Evolutionary conservation across 37 sponge, comb jelly and placozoan genomes (phyloP).

Genomic region (Tethya wilhelma): DNA sequence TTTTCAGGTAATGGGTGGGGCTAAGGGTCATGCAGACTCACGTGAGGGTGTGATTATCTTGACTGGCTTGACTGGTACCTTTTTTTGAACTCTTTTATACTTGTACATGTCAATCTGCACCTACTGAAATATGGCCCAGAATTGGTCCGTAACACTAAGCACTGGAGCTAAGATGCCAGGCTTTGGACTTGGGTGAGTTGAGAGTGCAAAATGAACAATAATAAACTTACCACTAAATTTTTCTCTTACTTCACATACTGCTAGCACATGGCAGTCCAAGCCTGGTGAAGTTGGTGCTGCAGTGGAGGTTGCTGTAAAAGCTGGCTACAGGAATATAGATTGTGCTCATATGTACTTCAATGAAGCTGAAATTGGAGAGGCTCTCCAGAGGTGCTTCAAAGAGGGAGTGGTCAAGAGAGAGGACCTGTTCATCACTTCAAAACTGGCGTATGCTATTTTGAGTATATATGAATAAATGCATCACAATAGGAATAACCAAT

Average conservation of each 20-base stretch:
- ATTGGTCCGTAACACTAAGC: conserved; percentile 65
- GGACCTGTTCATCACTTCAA: conserved; percentile 88
- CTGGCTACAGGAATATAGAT: conserved; percentile 88
- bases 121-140: too few relatives aligned
- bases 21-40: too few relatives aligned
- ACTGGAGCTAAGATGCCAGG: conserved; percentile 72
- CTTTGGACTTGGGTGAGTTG: conserved; percentile 71
- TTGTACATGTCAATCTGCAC: too few relatives aligned
- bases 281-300: conserved; percentile 77
- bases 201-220: too few relatives aligned
- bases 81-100: too few relatives aligned
- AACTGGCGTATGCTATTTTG: conserved; percentile 64
- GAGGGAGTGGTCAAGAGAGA: conserved; percentile 86
- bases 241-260: too few relatives aligned
- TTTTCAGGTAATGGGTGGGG: too few relatives aligned
- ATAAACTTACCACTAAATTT: too few relatives aligned
- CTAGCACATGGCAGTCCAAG: conserved; percentile 83
- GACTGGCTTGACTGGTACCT: too few relatives aligned
- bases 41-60: too few relatives aligned
- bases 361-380: conserved; percentile 86
- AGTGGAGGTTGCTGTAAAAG: conserved; percentile 73
- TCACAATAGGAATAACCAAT: too few relatives aligned
- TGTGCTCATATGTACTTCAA: conserved; percentile 91
- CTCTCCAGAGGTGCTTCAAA: conserved; percentile 80
- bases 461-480: too few relatives aligned